phyloP scores from a whole-genome alignment of 2,888 invertebrate genomes.

The Patella ulyssiponensis region DNA sequence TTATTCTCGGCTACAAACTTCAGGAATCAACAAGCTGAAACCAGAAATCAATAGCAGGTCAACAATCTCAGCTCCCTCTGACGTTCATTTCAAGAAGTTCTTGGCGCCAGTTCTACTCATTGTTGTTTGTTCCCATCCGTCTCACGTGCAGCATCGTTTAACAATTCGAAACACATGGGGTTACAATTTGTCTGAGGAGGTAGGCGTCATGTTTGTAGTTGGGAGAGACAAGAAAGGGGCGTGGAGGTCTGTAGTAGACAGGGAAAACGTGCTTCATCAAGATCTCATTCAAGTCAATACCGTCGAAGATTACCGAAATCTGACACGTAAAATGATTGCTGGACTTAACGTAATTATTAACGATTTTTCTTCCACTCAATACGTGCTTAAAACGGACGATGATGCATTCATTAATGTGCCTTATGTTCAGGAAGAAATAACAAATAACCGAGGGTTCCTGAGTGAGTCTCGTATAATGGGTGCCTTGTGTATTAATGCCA shows the following conservation, averaged over 20 bases:
- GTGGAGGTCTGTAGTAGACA: conserved; percentile 38
- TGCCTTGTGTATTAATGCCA: conserved; percentile 38
- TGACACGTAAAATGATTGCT: conserved; percentile 41
- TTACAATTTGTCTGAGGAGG: conserved; percentile 13
- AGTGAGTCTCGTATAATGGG: conserved; percentile 35
- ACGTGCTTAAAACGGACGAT: conserved; percentile 49
- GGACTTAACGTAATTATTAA: conserved; percentile 38
- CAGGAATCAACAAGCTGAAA: neutral
- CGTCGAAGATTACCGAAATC: conserved; percentile 40
- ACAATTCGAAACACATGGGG: conserved; percentile 43
- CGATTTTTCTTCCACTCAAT: conserved; percentile 21
- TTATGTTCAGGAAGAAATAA: conserved; percentile 35
- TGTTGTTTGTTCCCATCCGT: conserved; percentile 39
- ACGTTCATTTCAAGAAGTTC: neutral
- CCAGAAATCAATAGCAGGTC: conserved; percentile 8
- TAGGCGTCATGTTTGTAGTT: conserved; percentile 36
- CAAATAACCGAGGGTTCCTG: conserved; percentile 16
- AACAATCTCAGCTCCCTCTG: neutral
- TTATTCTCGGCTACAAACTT: conserved; percentile 7
- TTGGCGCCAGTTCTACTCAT: conserved; percentile 27
- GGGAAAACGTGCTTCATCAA: conserved; percentile 35
- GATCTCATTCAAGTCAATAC: conserved; percentile 43
- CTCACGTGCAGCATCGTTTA: conserved; percentile 37
- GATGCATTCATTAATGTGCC: conserved; percentile 45
- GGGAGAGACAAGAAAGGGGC: conserved; percentile 27